phyloP scores from a whole-genome alignment of 2,797 vertebrate species.

The Epinephelus coioides region DNA sequence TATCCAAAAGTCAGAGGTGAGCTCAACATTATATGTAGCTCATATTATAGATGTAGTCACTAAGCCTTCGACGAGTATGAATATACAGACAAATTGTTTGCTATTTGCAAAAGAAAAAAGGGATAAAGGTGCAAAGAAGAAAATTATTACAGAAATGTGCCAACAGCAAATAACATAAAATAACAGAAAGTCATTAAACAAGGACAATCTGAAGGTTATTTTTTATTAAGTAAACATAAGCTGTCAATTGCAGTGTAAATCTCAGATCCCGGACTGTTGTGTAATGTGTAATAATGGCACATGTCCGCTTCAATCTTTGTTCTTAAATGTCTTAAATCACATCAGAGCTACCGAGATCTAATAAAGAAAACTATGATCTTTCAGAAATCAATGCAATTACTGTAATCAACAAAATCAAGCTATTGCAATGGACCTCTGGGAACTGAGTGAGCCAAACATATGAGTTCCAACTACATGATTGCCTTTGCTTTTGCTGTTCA shows the following conservation, averaged over 20 bases:
- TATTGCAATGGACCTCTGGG: conserved; percentile 67
- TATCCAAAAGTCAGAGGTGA: conserved; percentile 11
- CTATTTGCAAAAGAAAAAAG: not conserved
- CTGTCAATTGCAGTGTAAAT: conserved; percentile 29
- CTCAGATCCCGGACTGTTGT: conserved; percentile 24
- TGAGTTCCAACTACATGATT: conserved; percentile 67
- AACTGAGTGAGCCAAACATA: conserved; percentile 64
- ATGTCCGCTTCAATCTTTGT: conserved; percentile 50
- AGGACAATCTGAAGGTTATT: not conserved
- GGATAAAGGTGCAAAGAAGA: not conserved
- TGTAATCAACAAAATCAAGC: conserved; percentile 75
- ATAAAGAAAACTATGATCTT: conserved; percentile 68
- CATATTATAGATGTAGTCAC: not conserved
- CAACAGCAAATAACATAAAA: not conserved
- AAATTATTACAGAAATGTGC: not conserved
- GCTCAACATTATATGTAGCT: not conserved
- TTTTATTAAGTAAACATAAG: conserved; percentile 1
- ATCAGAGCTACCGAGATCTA: conserved; percentile 53
- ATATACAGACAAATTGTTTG: not conserved
- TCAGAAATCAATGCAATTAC: conserved; percentile 76
- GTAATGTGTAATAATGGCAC: conserved; percentile 60
- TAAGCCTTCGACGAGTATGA: not conserved
- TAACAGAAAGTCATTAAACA: not conserved
- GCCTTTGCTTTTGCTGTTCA: conserved; percentile 73
- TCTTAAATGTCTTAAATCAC: conserved; percentile 56